These are phyloP conservation scores for Dryomyza anilis DNA, from an alignment of 2,888 invertebrate species.

Conservation along the genomic window DNA sequence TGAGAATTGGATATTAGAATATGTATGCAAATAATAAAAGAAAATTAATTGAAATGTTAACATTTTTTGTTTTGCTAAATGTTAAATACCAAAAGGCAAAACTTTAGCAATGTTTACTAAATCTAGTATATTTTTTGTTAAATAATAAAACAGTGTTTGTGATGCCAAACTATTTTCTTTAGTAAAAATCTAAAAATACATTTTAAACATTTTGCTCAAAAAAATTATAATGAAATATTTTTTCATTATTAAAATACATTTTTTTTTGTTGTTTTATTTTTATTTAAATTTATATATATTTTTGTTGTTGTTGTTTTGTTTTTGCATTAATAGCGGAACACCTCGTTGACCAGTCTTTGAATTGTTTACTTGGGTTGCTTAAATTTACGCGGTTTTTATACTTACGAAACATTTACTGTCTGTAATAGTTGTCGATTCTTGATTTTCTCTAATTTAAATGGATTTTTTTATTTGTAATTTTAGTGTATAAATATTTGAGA, in stretches of 20 bases:
- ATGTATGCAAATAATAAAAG: too few species aligned
- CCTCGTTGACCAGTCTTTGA: slow-evolving; percentile 62
- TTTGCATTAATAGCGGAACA: slow-evolving; percentile 61
- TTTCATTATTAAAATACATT: not conserved
- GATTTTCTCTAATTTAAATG: slow-evolving; percentile 7
- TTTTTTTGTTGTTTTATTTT: slow-evolving; percentile 30
- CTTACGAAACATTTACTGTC: slow-evolving; percentile 27
- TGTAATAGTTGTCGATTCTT: slow-evolving; percentile 33
- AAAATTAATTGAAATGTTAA: too few species aligned
- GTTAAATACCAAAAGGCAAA: too few species aligned
- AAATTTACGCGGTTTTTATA: slow-evolving; percentile 29
- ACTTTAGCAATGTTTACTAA: too few species aligned
- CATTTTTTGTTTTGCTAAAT: too few species aligned
- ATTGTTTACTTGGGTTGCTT: slow-evolving; percentile 48
- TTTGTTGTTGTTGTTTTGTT: slow-evolving; percentile 38
- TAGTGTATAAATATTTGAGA: slow-evolving; percentile 22
- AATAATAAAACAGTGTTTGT: too few species aligned
- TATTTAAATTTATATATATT: slow-evolving; percentile 35
- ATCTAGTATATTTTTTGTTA: too few species aligned
- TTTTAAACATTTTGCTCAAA: not conserved
- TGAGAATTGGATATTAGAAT: too few species aligned
- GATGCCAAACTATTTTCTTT: too few species aligned
- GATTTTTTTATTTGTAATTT: slow-evolving; percentile 27
- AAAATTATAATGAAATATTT: not conserved
- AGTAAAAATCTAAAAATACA: not conserved